Evolutionary conservation across 2,797 vertebrate genomes (phyloP).

Genomic region (Leptoclinus maculatus): DNA sequence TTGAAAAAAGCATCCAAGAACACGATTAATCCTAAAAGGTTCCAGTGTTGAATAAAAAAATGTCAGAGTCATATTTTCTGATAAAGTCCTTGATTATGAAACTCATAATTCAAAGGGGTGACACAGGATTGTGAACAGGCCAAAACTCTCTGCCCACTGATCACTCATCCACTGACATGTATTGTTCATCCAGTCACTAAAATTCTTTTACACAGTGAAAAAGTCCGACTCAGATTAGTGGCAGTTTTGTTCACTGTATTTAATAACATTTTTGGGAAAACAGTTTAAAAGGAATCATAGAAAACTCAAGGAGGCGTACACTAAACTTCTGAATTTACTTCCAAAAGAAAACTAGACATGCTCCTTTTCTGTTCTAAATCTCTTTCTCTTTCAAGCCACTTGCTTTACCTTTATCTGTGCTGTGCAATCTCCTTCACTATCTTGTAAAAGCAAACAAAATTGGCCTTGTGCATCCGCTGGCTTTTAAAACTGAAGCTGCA

Average conservation of each 20-base stretch:
- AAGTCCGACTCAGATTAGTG: background rate
- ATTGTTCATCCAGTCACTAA: conserved; percentile 16
- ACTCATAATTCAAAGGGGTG: background rate
- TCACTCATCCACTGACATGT: conserved; percentile 28
- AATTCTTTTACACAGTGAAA: background rate
- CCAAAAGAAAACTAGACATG: background rate
- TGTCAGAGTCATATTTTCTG: background rate
- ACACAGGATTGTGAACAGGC: conserved; percentile 9
- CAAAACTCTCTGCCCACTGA: conserved; percentile 21
- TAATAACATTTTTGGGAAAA: background rate
- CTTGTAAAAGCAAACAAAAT: background rate
- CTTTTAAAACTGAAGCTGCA: background rate
- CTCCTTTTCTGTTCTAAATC: background rate
- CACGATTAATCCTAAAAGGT: background rate
- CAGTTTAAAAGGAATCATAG: background rate
- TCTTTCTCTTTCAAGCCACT: background rate
- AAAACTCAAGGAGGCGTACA: background rate
- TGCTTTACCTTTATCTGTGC: background rate
- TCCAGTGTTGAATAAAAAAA: background rate
- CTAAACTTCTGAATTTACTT: background rate
- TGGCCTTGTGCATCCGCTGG: background rate
- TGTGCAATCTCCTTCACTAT: background rate
- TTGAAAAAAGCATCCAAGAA: background rate
- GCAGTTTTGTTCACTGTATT: conserved; percentile 1
- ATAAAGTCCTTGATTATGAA: conserved; percentile 2